phyloP scores from a whole-genome alignment of 2,797 vertebrate genomes.

The Neomorphus geoffroyi region DNA sequence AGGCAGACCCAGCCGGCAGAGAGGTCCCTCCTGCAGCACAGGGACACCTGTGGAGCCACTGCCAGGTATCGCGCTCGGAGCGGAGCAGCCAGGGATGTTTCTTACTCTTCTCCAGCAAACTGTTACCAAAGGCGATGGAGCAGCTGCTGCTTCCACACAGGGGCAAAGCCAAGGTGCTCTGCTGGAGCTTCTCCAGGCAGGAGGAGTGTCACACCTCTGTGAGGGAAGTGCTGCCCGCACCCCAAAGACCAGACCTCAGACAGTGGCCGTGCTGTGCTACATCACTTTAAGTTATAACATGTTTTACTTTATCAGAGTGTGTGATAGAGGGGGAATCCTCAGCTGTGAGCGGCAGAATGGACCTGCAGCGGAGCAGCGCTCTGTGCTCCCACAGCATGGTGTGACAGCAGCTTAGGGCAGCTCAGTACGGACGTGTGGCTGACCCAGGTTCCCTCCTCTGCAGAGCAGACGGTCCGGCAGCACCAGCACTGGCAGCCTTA shows the following conservation, averaged over 20 bases:
- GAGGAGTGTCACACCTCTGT: background rate
- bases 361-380: background rate
- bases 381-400: fast-evolving
- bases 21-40: background rate
- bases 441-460: background rate
- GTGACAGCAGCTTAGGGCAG: fast-evolving
- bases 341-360: background rate
- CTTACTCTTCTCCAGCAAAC: background rate
- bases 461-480: background rate
- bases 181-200: background rate
- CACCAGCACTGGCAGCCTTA: background rate
- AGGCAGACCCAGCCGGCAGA: background rate
- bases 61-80: fast-evolving
- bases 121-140: background rate
- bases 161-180: background rate
- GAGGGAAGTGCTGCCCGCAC: background rate
- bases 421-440: background rate
- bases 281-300: background rate
- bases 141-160: background rate
- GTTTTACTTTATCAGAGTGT: background rate
- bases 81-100: fast-evolving
- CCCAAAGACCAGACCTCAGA: background rate
- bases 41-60: background rate
- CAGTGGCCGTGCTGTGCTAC: background rate
- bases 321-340: background rate